Evolutionary conservation across 2,113 vertebrate genomes (phyloP).

Genomic region (Pardalotus punctatus): DNA sequence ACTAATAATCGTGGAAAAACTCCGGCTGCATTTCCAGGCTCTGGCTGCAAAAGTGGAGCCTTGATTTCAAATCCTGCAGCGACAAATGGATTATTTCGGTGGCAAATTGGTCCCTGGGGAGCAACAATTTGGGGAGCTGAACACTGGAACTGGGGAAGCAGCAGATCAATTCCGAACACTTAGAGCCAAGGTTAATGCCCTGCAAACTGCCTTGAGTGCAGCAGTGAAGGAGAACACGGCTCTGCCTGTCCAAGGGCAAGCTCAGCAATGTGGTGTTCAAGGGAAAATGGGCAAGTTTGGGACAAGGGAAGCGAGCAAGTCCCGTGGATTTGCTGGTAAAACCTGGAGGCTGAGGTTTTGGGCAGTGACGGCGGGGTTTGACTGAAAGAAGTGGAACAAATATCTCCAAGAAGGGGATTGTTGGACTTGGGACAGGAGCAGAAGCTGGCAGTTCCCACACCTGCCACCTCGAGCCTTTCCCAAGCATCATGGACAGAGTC

Average conservation of each 20-base stretch:
- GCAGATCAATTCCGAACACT: conserved; percentile 2
- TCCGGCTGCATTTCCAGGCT: not conserved
- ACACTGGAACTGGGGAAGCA: not conserved
- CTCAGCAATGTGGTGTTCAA: fast-evolving
- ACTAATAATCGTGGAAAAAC: conserved; percentile 13
- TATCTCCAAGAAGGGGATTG: fast-evolving
- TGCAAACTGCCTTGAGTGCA: not conserved
- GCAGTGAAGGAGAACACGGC: not conserved
- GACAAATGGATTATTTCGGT: conserved; percentile 56
- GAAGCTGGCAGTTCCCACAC: not conserved
- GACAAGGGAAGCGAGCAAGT: fast-evolving
- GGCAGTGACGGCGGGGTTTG: not conserved
- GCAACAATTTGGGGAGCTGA: not conserved
- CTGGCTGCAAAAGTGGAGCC: not conserved
- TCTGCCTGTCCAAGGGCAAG: not conserved
- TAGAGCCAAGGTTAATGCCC: conserved; percentile 11
- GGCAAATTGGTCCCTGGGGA: conserved; percentile 26
- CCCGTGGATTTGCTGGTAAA: not conserved
- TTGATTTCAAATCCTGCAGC: not conserved
- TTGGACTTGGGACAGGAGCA: not conserved
- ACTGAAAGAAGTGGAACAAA: not conserved
- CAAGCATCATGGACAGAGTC: fast-evolving
- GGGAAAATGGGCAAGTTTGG: not conserved
- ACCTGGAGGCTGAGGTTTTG: not conserved
- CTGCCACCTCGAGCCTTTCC: not conserved